Base-by-base conservation (phyloP, 2,888 invertebrate species). In the Petrolisthes cinctipes region DNA sequence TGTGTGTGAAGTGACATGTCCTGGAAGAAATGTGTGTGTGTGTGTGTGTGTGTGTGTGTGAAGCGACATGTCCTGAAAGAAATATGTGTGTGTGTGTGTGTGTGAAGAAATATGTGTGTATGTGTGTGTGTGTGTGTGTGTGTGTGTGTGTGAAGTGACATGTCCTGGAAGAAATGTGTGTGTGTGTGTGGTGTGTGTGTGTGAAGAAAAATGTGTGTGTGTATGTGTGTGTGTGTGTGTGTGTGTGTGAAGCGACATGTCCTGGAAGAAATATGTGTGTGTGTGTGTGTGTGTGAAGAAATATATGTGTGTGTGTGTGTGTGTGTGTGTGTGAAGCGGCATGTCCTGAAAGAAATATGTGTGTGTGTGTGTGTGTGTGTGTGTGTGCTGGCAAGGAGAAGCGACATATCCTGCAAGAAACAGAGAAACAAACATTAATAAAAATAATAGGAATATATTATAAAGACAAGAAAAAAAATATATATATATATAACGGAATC, bases 11-110 rank as follows among this genome's bases (percentile, higher is more conserved):
- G n/a, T n/a, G n/a, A n/a, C n/a, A n/a, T n/a, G n/a, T n/a, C n/a
- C n/a, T n/a, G n/a, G n/a, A 71, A 71, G 20, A 14, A n/a, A n/a
- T n/a, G 4, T 71, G 14, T 71, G 71, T 71, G 3, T 17, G 17
- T 61, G 71, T 71, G 71, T 71, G 71, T 71, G 71, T 71, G 71
- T 71, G 71, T 71, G 71, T 71, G 20, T n/a, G 71, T 71, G 20
- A n/a, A n/a, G n/a, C 17, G 9, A n/a, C n/a, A n/a, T 71, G 71
- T 71, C 5, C n/a, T 11, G 9, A 17, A 71, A 20, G 20, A n/a
- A n/a, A 71, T 71, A 20, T 71, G 71, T 71, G 71, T 71, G 71
- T 6, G 71, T 71, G 71, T 71, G 71, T 71, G 71, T 71, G 20
- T 71, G 71, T 71, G 20, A 71, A 20, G 20, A n/a, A n/a, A 71